phyloP scores from a whole-genome alignment of 2,888 invertebrate genomes.

The Plagodis pulveraria region DNA sequence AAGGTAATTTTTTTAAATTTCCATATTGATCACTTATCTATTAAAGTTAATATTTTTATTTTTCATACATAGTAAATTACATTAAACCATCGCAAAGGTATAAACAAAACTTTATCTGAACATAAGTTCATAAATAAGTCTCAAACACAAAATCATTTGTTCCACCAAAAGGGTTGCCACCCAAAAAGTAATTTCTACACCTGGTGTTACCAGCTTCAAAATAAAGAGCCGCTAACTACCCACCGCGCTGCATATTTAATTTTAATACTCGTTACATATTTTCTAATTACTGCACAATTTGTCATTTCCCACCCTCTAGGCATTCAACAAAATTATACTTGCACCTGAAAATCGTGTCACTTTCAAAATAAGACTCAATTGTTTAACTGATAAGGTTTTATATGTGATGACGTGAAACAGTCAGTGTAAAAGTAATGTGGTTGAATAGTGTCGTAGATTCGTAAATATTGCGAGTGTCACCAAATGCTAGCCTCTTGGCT shows the following conservation, averaged over 20 bases:
- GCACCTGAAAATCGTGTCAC: conserved; percentile 6
- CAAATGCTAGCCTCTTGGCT: conserved; percentile 1
- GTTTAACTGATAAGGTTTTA: not conserved
- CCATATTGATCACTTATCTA: too few relatives aligned
- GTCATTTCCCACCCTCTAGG: conserved; percentile 37
- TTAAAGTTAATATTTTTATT: too few relatives aligned
- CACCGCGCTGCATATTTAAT: conserved; percentile 35
- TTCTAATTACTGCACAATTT: conserved; percentile 41
- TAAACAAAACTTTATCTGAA: not conserved
- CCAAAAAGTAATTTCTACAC: conserved; percentile 26
- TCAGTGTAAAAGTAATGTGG: not conserved
- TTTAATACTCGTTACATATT: conserved; percentile 39
- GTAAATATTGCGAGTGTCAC: conserved; percentile 8
- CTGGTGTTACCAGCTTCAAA: conserved; percentile 27
- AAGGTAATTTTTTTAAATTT: too few relatives aligned
- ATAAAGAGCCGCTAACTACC: conserved; percentile 35
- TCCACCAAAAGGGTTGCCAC: conserved; percentile 12
- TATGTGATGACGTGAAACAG: not conserved
- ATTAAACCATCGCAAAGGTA: not conserved
- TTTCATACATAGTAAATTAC: too few relatives aligned
- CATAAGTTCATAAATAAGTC: not conserved
- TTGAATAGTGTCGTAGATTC: conserved; percentile 12
- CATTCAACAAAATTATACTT: conserved; percentile 14
- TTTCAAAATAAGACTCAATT: conserved; percentile 13
- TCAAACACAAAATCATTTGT: conserved; percentile 14